Base-by-base conservation (phyloP, 2,113 vertebrate genomes). In the Mystacornis crossleyi region DNA sequence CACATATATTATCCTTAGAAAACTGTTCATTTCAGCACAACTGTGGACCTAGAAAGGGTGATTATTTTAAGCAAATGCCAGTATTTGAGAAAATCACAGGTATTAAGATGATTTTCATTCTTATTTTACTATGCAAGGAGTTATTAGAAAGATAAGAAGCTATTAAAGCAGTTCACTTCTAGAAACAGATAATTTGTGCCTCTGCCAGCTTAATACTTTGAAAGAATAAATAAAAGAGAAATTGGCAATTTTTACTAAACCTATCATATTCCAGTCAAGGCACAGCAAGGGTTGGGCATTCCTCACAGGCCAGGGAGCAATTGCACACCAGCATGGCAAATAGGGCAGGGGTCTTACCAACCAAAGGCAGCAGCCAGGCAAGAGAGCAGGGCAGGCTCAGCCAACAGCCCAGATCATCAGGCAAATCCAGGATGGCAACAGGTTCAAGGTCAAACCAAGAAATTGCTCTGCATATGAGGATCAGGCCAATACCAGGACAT, bases 401-500 rank as follows among this genome's bases (percentile, higher is more conserved):
- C 29, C 53, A 67, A 8, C 12, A 93, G 57, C 31, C 24, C 50
- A 48, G 8, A 17, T 2, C 61, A 18, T 2, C 31, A 23, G 31
- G 40, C 15, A 90, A 58, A 79, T 8, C 13, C 61, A 58, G 38
- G 4, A 20, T 2, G 2, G 50, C 0, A 47, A 19, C 14, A 58
- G 15, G 5, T 14, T 26, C n/a, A 7, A 61, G 23, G 31, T 33
- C n/a, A 77, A 55, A 48, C 13, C 12, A 43, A 67, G 40, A 34
- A 60, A 16, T 6, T 11, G 47, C 14, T 13, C 28, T 17, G 7
- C 31, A 6, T 5, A 25, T 4, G n/a, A 45, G 25, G 48, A 31
- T 8, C 18, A 12, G 36, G 4, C 28, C 25, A 36, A 12, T 0
- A 3, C 7, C 48, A 81, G 57, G 19, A 48, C 34, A 65, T 1